Percentiles rank a stretch among this genome's conserved stretches.
Conservation (phyloP, 2,113 vertebrate genomes). For the Alligator mississippiensis region DNA sequence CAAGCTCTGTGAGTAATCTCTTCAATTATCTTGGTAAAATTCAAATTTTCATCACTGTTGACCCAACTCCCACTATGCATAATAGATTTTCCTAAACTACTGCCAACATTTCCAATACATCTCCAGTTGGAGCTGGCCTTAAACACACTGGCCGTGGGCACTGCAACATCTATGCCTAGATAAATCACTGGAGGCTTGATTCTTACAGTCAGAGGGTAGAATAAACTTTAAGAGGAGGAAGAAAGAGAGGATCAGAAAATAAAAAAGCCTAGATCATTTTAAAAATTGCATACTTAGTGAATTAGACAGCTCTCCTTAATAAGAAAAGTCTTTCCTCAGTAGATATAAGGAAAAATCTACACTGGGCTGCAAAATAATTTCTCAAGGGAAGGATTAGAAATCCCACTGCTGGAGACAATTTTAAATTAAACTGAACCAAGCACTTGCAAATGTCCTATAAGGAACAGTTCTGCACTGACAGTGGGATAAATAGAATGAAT, state of each 20-base stretch:
- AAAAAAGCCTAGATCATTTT: neutral
- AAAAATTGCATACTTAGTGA: neutral
- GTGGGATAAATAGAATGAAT: neutral
- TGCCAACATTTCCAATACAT: neutral
- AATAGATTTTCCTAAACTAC: neutral
- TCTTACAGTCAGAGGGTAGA: neutral
- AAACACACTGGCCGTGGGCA: neutral
- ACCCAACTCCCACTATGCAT: neutral
- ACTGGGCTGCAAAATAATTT: neutral
- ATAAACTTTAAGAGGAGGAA: neutral
- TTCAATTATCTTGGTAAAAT: neutral
- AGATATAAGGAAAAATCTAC: neutral
- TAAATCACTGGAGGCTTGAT: neutral
- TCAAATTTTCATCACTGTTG: neutral
- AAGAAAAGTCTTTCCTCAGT: neutral
- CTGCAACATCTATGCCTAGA: neutral
- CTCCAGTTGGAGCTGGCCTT: neutral
- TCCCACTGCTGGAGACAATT: neutral
- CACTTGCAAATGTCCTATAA: neutral
- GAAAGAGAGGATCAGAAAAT: neutral
- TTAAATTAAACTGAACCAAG: neutral
- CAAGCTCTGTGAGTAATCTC: neutral
- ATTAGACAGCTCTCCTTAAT: rapidly evolving
- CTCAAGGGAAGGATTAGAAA: neutral
- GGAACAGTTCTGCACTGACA: neutral